Percentiles rank a stretch among this genome's conserved stretches.
These are phyloP conservation scores for Aleiodes sp. DNA, from an alignment of 1,140 invertebrate species.

Conservation along the genomic window DNA sequence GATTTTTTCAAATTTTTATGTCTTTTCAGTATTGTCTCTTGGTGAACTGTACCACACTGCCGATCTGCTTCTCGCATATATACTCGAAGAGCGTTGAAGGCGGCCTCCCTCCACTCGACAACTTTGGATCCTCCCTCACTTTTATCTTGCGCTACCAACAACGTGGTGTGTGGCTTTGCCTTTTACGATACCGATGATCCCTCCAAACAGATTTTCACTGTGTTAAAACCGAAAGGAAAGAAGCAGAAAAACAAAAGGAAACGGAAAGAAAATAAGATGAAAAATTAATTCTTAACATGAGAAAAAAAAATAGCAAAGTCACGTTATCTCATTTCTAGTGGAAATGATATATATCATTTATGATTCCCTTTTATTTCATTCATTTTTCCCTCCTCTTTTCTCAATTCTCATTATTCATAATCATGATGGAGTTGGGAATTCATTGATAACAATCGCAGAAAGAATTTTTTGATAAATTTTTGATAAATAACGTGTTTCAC, in stretches of 20 bases:
- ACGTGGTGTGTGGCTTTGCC: neutral
- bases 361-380: too few species aligned
- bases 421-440: too few species aligned
- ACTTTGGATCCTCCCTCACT: conserved; percentile 48
- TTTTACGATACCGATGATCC: neutral
- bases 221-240: too few species aligned
- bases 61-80: conserved; percentile 59
- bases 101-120: conserved; percentile 41
- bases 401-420: too few species aligned
- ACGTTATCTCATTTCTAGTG: too few species aligned
- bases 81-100: conserved; percentile 52
- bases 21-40: conserved; percentile 55
- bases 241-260: too few species aligned
- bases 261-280: too few species aligned
- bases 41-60: conserved; percentile 60
- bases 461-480: neutral
- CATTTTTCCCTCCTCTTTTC: too few species aligned
- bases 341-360: too few species aligned
- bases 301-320: too few species aligned
- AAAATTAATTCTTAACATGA: too few species aligned
- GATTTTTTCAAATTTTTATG: neutral
- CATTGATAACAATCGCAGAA: neutral
- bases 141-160: conserved; percentile 41
- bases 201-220: neutral
- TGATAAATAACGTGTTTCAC: neutral